Conservation (phyloP, 1,140 invertebrate species). For the Pemphigus obesinymphae region DNA sequence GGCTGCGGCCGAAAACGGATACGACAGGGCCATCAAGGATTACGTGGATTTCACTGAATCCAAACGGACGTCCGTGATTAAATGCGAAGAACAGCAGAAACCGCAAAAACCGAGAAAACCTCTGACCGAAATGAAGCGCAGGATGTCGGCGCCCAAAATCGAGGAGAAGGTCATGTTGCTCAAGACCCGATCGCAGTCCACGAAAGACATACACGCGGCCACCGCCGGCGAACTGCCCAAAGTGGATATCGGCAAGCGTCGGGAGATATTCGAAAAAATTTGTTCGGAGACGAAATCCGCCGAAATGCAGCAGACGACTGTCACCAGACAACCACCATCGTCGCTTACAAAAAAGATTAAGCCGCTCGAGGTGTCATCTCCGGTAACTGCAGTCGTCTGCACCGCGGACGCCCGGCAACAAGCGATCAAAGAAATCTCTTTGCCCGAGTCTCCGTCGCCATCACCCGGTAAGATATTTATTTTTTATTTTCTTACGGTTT, state of each 20-base stretch:
- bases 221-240: slow-evolving; percentile 57
- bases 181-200: slow-evolving; percentile 26
- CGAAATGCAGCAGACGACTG: background rate
- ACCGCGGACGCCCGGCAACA: background rate
- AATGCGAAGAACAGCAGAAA: slow-evolving; percentile 43
- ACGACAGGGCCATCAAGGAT: slow-evolving; percentile 77
- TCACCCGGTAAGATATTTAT: background rate
- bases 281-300: slow-evolving; percentile 4
- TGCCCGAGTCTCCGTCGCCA: background rate
- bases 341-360: slow-evolving; percentile 41
- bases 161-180: slow-evolving; percentile 56
- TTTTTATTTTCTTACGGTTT: background rate
- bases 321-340: slow-evolving; percentile 9
- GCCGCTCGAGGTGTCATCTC: background rate
- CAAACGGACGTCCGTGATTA: slow-evolving; percentile 44
- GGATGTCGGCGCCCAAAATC: slow-evolving; percentile 44
- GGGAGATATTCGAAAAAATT: slow-evolving; percentile 70
- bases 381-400: background rate
- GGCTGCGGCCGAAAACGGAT: slow-evolving; percentile 65
- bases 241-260: slow-evolving; percentile 73
- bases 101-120: slow-evolving; percentile 36
- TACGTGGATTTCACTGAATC: slow-evolving; percentile 66
- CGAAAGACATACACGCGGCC: slow-evolving; percentile 13
- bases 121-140: slow-evolving; percentile 42
- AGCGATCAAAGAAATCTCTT: background rate